These are phyloP conservation scores for Erithacus rubecula DNA, from an alignment of 2,797 vertebrate species.

Conservation along the genomic window DNA sequence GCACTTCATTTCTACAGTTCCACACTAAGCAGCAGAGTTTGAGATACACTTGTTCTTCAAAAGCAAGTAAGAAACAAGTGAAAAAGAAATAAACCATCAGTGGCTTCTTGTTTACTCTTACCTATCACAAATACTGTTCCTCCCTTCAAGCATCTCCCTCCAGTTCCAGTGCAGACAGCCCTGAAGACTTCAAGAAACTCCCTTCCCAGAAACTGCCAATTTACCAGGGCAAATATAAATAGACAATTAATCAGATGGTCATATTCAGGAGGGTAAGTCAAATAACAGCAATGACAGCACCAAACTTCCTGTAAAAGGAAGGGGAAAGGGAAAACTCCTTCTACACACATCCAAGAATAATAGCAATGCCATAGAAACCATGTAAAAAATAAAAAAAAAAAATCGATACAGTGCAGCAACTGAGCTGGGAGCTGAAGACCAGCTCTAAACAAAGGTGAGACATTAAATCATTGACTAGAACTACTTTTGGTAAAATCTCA, in stretches of 20 bases:
- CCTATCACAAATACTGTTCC: not conserved
- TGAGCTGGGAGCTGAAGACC: not conserved
- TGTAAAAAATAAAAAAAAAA: not conserved
- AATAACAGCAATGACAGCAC: not conserved
- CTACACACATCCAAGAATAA: not conserved
- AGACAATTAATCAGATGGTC: not conserved
- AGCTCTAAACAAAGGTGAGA: conserved; percentile 1
- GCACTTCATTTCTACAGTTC: not conserved
- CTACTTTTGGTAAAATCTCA: conserved; percentile 30
- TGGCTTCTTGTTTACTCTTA: not conserved
- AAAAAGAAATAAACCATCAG: not conserved
- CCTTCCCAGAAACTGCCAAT: not conserved
- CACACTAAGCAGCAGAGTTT: not conserved
- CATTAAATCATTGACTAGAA: conserved; percentile 16
- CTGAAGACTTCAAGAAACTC: not conserved
- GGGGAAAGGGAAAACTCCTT: not conserved
- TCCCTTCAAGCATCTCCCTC: not conserved
- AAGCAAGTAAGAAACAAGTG: not conserved
- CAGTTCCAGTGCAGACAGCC: not conserved
- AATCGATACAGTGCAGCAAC: conserved; percentile 24
- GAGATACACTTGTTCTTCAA: not conserved
- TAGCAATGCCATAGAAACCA: conserved; percentile 25
- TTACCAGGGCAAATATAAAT: not conserved
- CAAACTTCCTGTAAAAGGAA: conserved; percentile 2
- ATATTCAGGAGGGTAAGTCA: not conserved